Evolutionary conservation across 2,888 invertebrate genomes (phyloP).

Genomic region (Tridacna gigas): DNA sequence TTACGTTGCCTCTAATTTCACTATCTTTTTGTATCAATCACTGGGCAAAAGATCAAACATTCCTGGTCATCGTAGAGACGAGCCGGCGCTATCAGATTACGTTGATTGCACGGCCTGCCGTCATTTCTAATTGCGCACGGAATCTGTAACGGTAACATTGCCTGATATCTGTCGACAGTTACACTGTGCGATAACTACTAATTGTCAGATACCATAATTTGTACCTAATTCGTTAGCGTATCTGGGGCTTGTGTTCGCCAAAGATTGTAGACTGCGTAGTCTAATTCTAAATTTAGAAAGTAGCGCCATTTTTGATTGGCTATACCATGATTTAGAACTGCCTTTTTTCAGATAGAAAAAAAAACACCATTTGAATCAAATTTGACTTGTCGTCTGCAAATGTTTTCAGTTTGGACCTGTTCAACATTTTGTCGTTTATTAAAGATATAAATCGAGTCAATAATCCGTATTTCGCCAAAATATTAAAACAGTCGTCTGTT

Average conservation of each 20-base stretch:
- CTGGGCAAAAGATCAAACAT: constrained; percentile 14
- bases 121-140: constrained; percentile 4
- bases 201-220: constrained; percentile 25
- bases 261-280: no score
- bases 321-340: no score
- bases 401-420: no score
- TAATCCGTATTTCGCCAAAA: no score
- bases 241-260: background rate
- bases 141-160: constrained; percentile 26
- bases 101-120: background rate
- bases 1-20: constrained; percentile 5
- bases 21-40: constrained; percentile 20
- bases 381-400: no score
- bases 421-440: no score
- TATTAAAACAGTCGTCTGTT: no score
- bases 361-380: no score
- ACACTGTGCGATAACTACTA: constrained; percentile 6
- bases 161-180: constrained; percentile 8
- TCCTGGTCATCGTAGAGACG: background rate
- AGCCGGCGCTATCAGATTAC: background rate
- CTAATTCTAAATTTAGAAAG: no score
- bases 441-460: no score
- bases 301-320: no score
- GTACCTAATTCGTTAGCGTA: constrained; percentile 2
- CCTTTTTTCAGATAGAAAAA: no score